These are phyloP conservation scores for Corythoichthys intestinalis DNA, from an alignment of 2,113 vertebrate genomes.

Conservation along the genomic window DNA sequence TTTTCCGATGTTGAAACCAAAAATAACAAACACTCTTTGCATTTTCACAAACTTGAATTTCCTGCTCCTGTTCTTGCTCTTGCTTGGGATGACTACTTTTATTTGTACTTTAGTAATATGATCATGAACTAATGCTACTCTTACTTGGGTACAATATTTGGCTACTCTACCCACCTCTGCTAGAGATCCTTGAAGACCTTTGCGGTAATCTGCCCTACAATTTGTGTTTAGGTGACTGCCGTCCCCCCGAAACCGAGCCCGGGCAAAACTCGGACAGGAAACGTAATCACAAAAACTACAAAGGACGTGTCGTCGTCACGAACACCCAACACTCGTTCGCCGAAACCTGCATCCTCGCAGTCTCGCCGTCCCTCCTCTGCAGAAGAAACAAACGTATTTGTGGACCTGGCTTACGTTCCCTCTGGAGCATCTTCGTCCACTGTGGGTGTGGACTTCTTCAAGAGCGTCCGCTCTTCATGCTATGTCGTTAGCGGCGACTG, in stretches of 20 bases:
- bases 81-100: no score
- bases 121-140: no score
- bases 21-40: no score
- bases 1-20: no score
- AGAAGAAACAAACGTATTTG: slow-evolving; percentile 69
- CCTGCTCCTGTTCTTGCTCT: no score
- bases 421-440: slow-evolving; percentile 76
- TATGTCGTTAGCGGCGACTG: slow-evolving; percentile 90
- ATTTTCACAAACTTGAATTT: no score
- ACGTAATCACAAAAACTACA: slow-evolving; percentile 30
- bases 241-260: slow-evolving; percentile 40
- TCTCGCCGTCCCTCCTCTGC: slow-evolving; percentile 11
- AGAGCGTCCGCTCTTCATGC: slow-evolving; percentile 79
- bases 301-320: slow-evolving; percentile 45
- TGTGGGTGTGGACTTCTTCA: slow-evolving; percentile 85
- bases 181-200: not conserved
- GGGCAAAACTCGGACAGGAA: slow-evolving; percentile 60
- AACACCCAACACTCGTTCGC: slow-evolving; percentile 31
- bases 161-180: no score
- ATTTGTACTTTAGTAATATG: no score
- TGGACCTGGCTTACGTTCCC: slow-evolving; percentile 90
- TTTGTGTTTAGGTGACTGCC: slow-evolving; percentile 23
- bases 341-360: slow-evolving; percentile 39
- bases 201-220: not conserved
- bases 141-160: no score